Evolutionary conservation across 2,797 vertebrate species (phyloP).

Genomic region (Leptodactylus fallax): DNA sequence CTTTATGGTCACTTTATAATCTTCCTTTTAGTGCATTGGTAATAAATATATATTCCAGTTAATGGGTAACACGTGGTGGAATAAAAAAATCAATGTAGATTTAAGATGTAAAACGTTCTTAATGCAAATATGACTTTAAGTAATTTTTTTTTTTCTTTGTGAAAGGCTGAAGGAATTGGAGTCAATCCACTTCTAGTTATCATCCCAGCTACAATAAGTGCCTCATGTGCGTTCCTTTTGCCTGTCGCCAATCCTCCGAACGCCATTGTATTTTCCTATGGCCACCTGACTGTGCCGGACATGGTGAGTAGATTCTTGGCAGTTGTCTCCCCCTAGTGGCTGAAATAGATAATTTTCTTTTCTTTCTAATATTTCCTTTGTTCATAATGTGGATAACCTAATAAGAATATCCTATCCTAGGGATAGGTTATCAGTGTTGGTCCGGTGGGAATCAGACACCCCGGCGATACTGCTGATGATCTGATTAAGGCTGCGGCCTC

Average conservation of each 20-base stretch:
- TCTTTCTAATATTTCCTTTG: not conserved
- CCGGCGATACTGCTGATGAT: no score
- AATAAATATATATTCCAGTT: no score
- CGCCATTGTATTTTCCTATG: conserved; percentile 60
- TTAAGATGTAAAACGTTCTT: not conserved
- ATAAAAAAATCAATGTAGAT: not conserved
- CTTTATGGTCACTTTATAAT: no score
- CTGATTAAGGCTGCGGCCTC: no score
- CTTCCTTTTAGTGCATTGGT: no score
- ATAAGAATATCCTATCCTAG: no score
- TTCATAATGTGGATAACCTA: no score
- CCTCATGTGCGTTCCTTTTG: conserved; percentile 62
- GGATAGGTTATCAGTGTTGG: no score
- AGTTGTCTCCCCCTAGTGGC: not conserved
- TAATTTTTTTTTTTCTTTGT: not conserved
- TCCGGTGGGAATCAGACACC: no score
- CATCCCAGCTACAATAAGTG: conserved; percentile 61
- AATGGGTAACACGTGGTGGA: no score
- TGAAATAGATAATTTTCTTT: not conserved
- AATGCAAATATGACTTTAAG: not conserved
- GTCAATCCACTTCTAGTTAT: conserved; percentile 59
- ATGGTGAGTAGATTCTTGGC: conserved; percentile 43
- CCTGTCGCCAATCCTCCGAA: conserved; percentile 60
- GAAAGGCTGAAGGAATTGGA: conserved; percentile 62
- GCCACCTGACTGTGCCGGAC: conserved; percentile 57